Conservation (phyloP, 2,113 vertebrate genomes). For the Cottus gobio region DNA sequence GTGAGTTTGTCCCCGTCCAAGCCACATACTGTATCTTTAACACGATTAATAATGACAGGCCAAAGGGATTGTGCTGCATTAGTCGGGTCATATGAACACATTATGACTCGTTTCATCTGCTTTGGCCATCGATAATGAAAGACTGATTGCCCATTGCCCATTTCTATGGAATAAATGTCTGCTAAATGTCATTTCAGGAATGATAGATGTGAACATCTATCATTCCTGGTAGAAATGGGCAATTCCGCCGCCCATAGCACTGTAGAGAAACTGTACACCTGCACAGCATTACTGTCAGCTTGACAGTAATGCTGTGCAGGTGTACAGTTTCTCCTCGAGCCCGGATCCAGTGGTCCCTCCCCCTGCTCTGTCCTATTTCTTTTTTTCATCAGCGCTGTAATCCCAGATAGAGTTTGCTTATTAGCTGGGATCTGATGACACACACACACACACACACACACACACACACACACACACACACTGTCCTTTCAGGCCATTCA, state of each 20-base stretch:
- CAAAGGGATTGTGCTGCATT: neutral
- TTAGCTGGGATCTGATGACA: slow-evolving; percentile 70
- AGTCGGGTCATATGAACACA: neutral
- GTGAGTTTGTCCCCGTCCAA: neutral
- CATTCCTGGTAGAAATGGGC: neutral
- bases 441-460: neutral
- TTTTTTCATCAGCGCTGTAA: slow-evolving; percentile 45
- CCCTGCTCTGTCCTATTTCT: neutral
- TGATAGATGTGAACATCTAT: too few relatives aligned
- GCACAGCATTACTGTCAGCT: too few relatives aligned
- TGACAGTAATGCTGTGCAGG: slow-evolving; percentile 15
- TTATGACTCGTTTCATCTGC: neutral
- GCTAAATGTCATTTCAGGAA: too few relatives aligned
- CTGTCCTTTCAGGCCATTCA: slow-evolving; percentile 25
- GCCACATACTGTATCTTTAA: neutral
- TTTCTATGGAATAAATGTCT: too few relatives aligned
- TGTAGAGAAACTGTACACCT: too few relatives aligned
- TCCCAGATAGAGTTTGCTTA: slow-evolving; percentile 56
- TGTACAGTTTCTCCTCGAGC: slow-evolving; percentile 9
- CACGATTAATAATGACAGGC: neutral
- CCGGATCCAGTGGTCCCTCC: neutral
- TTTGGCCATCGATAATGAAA: neutral
- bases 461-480: neutral
- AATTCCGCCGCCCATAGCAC: neutral
- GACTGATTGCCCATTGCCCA: too few relatives aligned